phyloP scores from a whole-genome alignment of 2,113 vertebrate genomes.

The Toxotes jaculatrix region DNA sequence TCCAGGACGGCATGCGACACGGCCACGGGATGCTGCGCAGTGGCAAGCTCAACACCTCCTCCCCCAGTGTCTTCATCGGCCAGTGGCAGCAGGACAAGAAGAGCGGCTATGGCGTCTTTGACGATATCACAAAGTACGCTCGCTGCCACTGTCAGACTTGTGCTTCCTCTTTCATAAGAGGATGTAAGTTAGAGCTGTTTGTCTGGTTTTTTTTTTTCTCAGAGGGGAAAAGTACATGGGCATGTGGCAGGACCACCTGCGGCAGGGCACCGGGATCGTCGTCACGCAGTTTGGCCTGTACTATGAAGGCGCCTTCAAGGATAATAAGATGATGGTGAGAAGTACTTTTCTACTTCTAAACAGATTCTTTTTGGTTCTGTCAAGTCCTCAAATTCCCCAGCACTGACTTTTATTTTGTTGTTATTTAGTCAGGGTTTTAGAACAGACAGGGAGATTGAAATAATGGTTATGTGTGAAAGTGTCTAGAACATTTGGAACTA shows the following conservation, averaged over 20 bases:
- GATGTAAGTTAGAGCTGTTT: neutral
- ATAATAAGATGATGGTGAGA: constrained; percentile 96
- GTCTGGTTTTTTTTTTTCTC: constrained; percentile 7
- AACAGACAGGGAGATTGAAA: too few relatives aligned
- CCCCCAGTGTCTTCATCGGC: constrained; percentile 97
- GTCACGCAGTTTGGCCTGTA: constrained; percentile 99
- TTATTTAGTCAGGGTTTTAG: too few relatives aligned
- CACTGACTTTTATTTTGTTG: too few relatives aligned
- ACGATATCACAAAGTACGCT: constrained; percentile 95
- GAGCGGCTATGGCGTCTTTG: constrained; percentile 95
- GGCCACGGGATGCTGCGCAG: constrained; percentile 96
- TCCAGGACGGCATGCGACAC: constrained; percentile 94
- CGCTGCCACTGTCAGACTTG: neutral
- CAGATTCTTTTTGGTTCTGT: neutral
- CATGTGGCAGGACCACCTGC: constrained; percentile 94
- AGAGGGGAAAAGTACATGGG: constrained; percentile 99
- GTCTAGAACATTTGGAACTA: neutral
- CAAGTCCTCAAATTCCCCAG: too few relatives aligned
- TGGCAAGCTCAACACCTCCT: constrained; percentile 94
- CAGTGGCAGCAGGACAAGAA: constrained; percentile 97
- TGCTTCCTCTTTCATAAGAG: too few relatives aligned
- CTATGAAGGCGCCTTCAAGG: constrained; percentile 95
- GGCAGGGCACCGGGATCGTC: constrained; percentile 94
- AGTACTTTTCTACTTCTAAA: constrained; percentile 27
- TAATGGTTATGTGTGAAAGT: too few relatives aligned